Evolutionary conservation across 2,888 invertebrate genomes (phyloP).

Genomic region (Spisula solida): DNA sequence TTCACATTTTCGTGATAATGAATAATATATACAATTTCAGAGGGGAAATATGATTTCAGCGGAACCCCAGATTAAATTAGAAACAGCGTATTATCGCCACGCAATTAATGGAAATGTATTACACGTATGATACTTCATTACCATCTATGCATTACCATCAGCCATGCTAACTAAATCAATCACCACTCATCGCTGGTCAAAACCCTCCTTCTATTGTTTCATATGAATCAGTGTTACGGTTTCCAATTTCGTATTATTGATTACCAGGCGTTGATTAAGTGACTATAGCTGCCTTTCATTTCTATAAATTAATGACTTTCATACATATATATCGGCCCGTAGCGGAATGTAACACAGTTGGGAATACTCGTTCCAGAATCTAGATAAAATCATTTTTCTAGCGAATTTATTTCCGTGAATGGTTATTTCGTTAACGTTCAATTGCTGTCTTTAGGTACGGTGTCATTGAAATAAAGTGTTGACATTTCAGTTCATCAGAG

Average conservation of each 20-base stretch:
- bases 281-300: conserved; percentile 14
- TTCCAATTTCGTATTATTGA: conserved; percentile 6
- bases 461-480: too few relatives aligned
- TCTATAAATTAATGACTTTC: conserved; percentile 14
- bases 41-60: conserved; percentile 8
- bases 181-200: not conserved
- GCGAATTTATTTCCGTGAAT: too few relatives aligned
- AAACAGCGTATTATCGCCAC: conserved; percentile 3
- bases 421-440: too few relatives aligned
- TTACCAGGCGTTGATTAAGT: conserved; percentile 6
- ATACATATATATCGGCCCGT: not conserved
- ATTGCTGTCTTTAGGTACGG: too few relatives aligned
- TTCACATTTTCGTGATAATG: not conserved
- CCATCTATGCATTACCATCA: not conserved
- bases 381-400: too few relatives aligned
- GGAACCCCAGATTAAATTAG: not conserved
- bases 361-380: too few relatives aligned
- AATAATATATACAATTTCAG: not conserved
- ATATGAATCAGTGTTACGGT: conserved; percentile 1
- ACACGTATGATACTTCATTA: conserved; percentile 19
- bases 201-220: not conserved
- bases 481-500: too few relatives aligned
- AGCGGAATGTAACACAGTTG: not conserved
- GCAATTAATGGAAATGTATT: conserved; percentile 19
- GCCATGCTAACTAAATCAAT: conserved; percentile 3